Evolutionary conservation across 2,888 invertebrate species (phyloP).

Genomic region (Lepidonotus clava): DNA sequence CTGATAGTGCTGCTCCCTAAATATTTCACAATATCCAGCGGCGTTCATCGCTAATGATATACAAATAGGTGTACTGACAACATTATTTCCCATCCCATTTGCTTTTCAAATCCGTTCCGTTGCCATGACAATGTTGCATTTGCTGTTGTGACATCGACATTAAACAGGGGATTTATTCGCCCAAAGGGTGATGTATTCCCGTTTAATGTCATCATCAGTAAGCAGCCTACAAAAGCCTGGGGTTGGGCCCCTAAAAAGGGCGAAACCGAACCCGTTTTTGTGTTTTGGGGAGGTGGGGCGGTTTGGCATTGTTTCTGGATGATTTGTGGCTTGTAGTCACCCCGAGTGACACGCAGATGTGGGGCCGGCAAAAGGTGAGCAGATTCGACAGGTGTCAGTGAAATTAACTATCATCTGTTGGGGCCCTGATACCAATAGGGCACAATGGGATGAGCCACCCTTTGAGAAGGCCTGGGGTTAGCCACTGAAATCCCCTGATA

Average conservation of each 20-base stretch:
- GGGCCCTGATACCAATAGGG: neutral
- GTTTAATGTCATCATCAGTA: neutral
- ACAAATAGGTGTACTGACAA: neutral
- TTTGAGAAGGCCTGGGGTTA: neutral
- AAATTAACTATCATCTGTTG: neutral
- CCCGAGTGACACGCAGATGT: constrained; percentile 23
- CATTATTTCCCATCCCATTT: constrained; percentile 1
- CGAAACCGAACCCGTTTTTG: neutral
- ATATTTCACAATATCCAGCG: neutral
- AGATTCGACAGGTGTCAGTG: constrained; percentile 8
- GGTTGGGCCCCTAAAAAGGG: neutral
- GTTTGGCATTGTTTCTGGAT: neutral
- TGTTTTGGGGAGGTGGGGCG: neutral
- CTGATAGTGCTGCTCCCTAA: neutral
- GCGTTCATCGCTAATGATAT: constrained; percentile 1
- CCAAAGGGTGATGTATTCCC: neutral
- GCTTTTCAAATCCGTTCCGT: neutral
- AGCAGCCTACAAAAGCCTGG: neutral
- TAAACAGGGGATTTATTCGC: neutral
- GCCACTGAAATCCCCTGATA: neutral
- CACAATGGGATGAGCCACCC: constrained; percentile 42
- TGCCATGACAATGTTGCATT: constrained; percentile 15
- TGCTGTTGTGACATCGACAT: constrained; percentile 34
- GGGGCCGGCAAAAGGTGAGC: neutral
- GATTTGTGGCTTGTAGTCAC: neutral